A percentile compares a stretch with the other conserved stretches of the same genome.
Evolutionary conservation across 2,888 invertebrate genomes (phyloP).

Genomic region (Hydropsyche betteni): DNA sequence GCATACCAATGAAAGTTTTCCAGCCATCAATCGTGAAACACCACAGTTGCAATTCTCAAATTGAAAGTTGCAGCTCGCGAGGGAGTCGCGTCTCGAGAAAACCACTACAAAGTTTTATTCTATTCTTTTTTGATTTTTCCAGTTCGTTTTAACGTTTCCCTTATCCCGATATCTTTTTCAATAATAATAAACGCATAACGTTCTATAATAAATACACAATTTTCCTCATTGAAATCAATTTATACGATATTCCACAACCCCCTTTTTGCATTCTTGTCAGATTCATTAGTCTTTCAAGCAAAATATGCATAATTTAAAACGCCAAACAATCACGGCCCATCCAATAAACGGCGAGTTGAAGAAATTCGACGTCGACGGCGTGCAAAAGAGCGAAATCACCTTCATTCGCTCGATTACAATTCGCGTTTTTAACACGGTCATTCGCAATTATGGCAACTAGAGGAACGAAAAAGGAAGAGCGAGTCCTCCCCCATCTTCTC

Average conservation of each 20-base stretch:
- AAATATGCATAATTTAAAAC: too few species aligned
- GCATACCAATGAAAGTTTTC: neutral
- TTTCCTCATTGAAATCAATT: too few species aligned
- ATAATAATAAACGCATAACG: too few species aligned
- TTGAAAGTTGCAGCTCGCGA: conserved; percentile 6
- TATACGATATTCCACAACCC: too few species aligned
- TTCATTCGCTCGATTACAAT: conserved; percentile 30
- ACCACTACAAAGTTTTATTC: neutral
- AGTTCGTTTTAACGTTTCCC: too few species aligned
- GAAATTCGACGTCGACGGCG: conserved; percentile 1
- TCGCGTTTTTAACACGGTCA: conserved; percentile 27
- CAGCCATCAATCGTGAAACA: conserved; percentile 4
- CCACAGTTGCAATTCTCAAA: neutral
- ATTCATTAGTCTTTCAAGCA: too few species aligned
- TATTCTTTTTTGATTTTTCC: neutral
- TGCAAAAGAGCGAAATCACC: neutral
- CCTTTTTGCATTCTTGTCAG: too few species aligned
- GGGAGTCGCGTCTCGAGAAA: conserved; percentile 5
- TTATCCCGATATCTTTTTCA: too few species aligned
- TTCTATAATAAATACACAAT: too few species aligned
- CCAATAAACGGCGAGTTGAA: neutral
- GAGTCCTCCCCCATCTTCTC: conserved; percentile 4
- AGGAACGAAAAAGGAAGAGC: neutral
- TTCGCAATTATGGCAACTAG: conserved; percentile 25
- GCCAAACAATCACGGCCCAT: too few species aligned